phyloP scores from a whole-genome alignment of 1,140 invertebrate genomes.

The Acromyrmex charruanus region DNA sequence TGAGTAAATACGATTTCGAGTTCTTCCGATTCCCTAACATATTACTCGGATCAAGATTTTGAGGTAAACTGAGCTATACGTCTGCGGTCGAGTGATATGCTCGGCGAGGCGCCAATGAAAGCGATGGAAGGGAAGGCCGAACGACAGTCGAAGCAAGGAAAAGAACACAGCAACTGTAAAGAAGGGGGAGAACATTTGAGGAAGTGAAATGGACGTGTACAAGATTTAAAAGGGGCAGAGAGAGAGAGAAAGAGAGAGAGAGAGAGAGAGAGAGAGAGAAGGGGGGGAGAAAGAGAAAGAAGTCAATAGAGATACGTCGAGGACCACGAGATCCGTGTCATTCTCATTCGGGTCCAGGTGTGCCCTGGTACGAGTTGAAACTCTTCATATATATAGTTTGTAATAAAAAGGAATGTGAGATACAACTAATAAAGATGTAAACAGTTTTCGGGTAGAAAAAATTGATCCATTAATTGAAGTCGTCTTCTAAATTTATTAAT shows the following conservation, averaged over 20 bases:
- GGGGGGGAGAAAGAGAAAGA: slow-evolving; percentile 22
- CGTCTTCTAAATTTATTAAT: background rate
- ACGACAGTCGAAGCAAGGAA: slow-evolving; percentile 54
- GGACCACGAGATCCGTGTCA: slow-evolving; percentile 54
- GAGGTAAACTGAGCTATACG: slow-evolving; percentile 74
- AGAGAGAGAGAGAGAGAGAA: background rate
- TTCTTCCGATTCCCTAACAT: background rate
- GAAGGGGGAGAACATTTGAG: background rate
- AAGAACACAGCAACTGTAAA: background rate
- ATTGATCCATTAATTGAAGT: background rate
- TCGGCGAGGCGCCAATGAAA: slow-evolving; percentile 60
- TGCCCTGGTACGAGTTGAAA: slow-evolving; percentile 63
- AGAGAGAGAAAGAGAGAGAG: background rate
- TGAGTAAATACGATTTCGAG: background rate
- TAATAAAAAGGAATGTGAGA: slow-evolving; percentile 18
- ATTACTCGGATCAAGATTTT: slow-evolving; percentile 64
- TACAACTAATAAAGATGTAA: background rate
- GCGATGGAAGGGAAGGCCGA: slow-evolving; percentile 51
- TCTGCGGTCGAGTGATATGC: slow-evolving; percentile 58
- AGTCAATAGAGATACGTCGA: slow-evolving; percentile 8
- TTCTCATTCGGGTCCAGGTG: slow-evolving; percentile 66
- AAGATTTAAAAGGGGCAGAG: background rate
- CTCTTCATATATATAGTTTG: slow-evolving; percentile 61
- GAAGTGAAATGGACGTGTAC: slow-evolving; percentile 50
- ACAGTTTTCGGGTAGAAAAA: background rate